These are phyloP conservation scores for Terebella lapidaria DNA, from an alignment of 2,888 invertebrate genomes.

Conservation along the genomic window DNA sequence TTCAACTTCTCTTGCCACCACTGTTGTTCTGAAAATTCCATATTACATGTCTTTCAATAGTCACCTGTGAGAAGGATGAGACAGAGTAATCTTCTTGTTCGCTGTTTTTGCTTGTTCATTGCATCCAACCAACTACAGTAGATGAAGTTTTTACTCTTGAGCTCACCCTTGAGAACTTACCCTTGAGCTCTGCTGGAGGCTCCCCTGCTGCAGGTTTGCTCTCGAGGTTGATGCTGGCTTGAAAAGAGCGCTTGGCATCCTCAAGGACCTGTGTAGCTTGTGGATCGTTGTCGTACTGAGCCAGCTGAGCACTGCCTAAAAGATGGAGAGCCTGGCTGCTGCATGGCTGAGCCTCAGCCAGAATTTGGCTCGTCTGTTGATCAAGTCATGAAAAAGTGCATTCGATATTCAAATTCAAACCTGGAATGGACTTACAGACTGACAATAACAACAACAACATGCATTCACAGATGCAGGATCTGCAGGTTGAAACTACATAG, in stretches of 20 bases:
- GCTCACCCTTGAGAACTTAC: too few species aligned
- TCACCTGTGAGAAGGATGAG: too few species aligned
- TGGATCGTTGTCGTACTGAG: conserved; percentile 39
- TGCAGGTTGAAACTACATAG: too few species aligned
- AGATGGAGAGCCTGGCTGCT: conserved; percentile 41
- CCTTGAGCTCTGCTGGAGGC: conserved; percentile 33
- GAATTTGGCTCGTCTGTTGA: conserved; percentile 42
- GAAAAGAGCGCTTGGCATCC: conserved; percentile 39
- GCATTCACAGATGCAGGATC: too few species aligned
- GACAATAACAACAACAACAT: not conserved
- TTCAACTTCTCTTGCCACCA: conserved; percentile 44
- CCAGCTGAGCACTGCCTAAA: conserved; percentile 44
- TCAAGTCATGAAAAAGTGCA: too few species aligned
- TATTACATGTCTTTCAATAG: not conserved
- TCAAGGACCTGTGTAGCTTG: conserved; percentile 32
- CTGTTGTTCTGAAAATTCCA: conserved; percentile 35
- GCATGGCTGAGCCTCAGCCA: conserved; percentile 44
- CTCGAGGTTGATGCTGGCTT: conserved; percentile 40
- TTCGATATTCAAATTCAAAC: not conserved
- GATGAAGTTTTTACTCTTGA: too few species aligned
- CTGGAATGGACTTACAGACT: not conserved
- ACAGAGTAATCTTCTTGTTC: too few species aligned
- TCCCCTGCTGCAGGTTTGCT: conserved; percentile 42
- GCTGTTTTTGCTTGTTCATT: too few species aligned
- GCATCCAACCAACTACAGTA: too few species aligned